These are phyloP conservation scores for Cerceris ruficornis DNA, from an alignment of 2,888 invertebrate species.

Conservation along the genomic window DNA sequence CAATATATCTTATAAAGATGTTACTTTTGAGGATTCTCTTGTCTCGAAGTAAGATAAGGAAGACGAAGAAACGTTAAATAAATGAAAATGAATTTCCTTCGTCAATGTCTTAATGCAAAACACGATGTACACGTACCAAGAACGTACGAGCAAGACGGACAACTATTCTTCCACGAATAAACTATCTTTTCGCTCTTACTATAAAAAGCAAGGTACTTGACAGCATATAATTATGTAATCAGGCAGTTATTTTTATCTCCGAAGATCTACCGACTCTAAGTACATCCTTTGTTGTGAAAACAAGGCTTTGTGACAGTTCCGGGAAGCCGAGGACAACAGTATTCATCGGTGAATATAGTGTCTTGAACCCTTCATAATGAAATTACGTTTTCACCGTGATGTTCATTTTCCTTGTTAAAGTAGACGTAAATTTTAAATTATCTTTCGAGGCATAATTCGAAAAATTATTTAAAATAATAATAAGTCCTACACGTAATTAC, in stretches of 20 bases:
- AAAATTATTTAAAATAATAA: too few species aligned
- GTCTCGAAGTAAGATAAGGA: too few species aligned
- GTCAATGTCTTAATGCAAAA: too few species aligned
- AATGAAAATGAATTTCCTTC: too few species aligned
- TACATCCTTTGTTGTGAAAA: constrained; percentile 56
- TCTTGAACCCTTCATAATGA: not conserved
- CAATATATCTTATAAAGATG: too few species aligned
- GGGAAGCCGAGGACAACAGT: constrained; percentile 43
- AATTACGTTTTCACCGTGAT: not conserved
- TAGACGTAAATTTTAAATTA: too few species aligned
- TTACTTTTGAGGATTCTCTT: too few species aligned
- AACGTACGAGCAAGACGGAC: not conserved
- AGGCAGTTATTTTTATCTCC: constrained; percentile 29
- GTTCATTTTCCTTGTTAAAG: not conserved
- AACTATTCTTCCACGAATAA: constrained; percentile 5
- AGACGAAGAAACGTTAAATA: too few species aligned
- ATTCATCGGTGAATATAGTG: not conserved
- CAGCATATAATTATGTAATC: constrained; percentile 45
- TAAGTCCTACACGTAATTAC: too few species aligned
- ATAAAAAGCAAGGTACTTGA: not conserved
- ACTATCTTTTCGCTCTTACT: not conserved
- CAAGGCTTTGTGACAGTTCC: constrained; percentile 65
- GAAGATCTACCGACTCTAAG: constrained; percentile 35
- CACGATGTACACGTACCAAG: too few species aligned
- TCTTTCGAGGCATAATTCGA: too few species aligned